Evolutionary conservation across 2,888 invertebrate species (phyloP), one percentile per base, ranked within the genome.

Genomic region (Petrophora chlorosata): DNA sequence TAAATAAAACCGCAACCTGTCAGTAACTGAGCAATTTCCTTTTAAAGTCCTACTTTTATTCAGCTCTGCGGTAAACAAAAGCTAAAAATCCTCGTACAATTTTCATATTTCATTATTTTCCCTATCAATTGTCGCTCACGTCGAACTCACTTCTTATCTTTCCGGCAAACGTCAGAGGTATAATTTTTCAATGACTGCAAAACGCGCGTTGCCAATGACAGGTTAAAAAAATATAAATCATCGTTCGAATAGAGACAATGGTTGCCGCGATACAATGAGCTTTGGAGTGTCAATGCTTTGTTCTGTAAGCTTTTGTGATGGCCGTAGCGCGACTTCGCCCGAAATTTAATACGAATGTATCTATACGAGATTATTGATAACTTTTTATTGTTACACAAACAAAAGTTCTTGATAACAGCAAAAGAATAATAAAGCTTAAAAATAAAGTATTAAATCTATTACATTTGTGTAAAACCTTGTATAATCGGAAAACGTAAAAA

Each of bases 121-220:
- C 39, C 30, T 47, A 53, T 25, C 47, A 40, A 8, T 32, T 25
- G 42, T 40, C 39, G 44, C 39, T 12, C 52, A 52, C 39, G 12
- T 8, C 5, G 5, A 38, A 26, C 26, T 45, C 41, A 25, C 29
- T 45, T 33, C 25, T 49, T 46, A 49, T 53, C 41, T 36, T 10
- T 36, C 36, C 42, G 25, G 34, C 35, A 34, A 33, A 33, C 19
- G 32, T 44, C 50, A 41, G n/a, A 46, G 32, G 42, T 48, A 44
- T 45, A 34, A 34, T 53, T 54, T 49, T 49, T 41, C 41, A 53
- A 36, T 41, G 38, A 28, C 41, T 50, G 32, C 35, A 26, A 30
- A 58, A 39, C 43, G 44, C 39, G 34, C 33, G 40, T 47, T 59
- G 59, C 46, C 53, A 51, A 40, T 45, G 47, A 42, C 57, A 57